Evolutionary conservation across 2,888 invertebrate genomes (phyloP).

Genomic region (Stenoptilia bipunctidactyla): DNA sequence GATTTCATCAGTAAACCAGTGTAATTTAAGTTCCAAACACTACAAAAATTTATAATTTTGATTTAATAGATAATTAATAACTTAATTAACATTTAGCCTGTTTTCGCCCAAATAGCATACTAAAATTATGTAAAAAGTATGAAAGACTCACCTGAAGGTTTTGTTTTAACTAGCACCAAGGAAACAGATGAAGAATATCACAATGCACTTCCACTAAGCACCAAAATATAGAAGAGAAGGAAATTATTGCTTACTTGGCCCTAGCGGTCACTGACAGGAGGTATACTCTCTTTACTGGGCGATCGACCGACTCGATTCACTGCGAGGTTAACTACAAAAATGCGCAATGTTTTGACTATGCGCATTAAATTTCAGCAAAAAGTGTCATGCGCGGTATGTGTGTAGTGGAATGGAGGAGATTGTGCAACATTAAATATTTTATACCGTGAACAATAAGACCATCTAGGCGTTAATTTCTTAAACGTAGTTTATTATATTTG

Average conservation of each 20-base stretch:
- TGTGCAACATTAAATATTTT: too few species aligned
- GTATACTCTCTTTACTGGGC: slow-evolving; percentile 34
- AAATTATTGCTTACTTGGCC: background rate
- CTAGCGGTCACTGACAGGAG: slow-evolving; percentile 25
- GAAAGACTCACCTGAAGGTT: slow-evolving; percentile 42
- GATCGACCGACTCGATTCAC: slow-evolving; percentile 30
- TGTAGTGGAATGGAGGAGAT: background rate
- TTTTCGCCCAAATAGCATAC: too few species aligned
- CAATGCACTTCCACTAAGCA: slow-evolving; percentile 57
- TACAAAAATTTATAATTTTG: too few species aligned
- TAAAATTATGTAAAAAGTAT: too few species aligned
- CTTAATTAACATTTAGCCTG: too few species aligned
- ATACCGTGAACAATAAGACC: too few species aligned
- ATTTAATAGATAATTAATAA: too few species aligned
- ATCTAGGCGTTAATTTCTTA: too few species aligned
- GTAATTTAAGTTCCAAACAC: too few species aligned
- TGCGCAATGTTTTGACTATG: slow-evolving; percentile 71
- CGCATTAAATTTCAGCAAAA: slow-evolving; percentile 51
- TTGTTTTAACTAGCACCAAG: slow-evolving; percentile 37
- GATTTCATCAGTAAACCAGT: too few species aligned
- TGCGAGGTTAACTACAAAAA: slow-evolving; percentile 53
- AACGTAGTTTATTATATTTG: too few species aligned
- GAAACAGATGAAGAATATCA: slow-evolving; percentile 40
- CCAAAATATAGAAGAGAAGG: slow-evolving; percentile 49
- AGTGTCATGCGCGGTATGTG: slow-evolving; percentile 49